Percentiles rank a stretch among this genome's conserved stretches.
Evolutionary conservation across 2,797 vertebrate genomes (phyloP).

Genomic region (Melanitta fusca): DNA sequence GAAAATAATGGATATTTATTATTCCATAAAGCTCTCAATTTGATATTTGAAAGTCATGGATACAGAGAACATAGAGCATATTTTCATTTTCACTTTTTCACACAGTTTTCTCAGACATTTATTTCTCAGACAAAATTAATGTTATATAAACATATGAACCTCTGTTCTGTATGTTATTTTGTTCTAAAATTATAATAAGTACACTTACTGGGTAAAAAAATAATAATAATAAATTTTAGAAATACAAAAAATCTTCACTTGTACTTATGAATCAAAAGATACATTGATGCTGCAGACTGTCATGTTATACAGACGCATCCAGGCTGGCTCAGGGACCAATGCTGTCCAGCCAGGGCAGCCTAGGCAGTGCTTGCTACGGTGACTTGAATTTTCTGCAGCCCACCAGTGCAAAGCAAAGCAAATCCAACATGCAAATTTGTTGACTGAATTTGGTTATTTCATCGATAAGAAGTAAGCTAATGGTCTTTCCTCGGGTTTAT

Average conservation of each 20-base stretch:
- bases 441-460: background rate
- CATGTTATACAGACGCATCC: background rate
- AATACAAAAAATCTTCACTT: background rate
- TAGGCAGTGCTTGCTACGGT: too few species aligned
- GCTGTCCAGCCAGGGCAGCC: background rate
- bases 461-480: background rate
- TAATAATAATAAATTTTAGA: background rate
- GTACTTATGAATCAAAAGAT: background rate
- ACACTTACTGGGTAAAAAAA: background rate
- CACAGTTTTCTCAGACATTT: background rate
- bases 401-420: accelerated
- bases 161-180: background rate
- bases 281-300: background rate
- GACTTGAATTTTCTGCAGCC: background rate
- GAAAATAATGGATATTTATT: slow-evolving; percentile 14
- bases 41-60: background rate
- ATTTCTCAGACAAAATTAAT: background rate
- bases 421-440: background rate
- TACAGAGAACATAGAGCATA: background rate
- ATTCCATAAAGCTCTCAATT: background rate
- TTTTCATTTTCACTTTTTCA: slow-evolving; percentile 5
- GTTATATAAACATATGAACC: background rate
- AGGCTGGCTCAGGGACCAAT: background rate
- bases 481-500: background rate
- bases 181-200: background rate